Conservation (phyloP, 2,888 invertebrate genomes). For the Drosophila rellima region DNA sequence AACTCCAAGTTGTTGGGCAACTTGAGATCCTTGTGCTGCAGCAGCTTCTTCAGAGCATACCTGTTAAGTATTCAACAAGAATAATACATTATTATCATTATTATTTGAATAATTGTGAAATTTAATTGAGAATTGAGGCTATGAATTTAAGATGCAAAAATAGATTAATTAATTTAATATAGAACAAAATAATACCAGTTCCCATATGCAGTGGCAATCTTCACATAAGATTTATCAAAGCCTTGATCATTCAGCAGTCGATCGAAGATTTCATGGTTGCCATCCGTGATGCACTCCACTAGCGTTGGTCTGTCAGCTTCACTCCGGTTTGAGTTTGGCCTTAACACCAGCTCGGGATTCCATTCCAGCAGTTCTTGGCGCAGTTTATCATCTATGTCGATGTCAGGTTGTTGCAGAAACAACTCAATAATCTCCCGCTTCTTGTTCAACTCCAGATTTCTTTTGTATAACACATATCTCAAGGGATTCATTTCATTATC, state of each 20-base stretch:
- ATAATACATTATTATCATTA: too few relatives aligned
- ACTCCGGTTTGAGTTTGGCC: too few relatives aligned
- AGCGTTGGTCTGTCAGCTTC: constrained; percentile 85
- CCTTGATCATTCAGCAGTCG: constrained; percentile 85
- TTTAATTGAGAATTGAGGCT: too few relatives aligned
- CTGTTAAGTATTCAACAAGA: constrained; percentile 51
- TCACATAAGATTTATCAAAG: constrained; percentile 86
- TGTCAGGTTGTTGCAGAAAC: constrained; percentile 60
- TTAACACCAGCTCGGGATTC: constrained; percentile 20
- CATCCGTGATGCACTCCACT: constrained; percentile 86
- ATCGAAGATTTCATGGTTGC: constrained; percentile 86
- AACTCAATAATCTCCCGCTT: constrained; percentile 70
- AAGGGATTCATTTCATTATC: constrained; percentile 79
- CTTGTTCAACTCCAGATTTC: constrained; percentile 50
- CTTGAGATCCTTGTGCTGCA: constrained; percentile 86
- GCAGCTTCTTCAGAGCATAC: constrained; percentile 68
- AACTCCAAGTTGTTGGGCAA: constrained; percentile 83
- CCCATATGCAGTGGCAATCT: constrained; percentile 88
- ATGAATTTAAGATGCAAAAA: too few relatives aligned
- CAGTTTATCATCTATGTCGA: constrained; percentile 80
- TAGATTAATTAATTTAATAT: too few relatives aligned
- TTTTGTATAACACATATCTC: constrained; percentile 74
- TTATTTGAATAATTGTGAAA: too few relatives aligned
- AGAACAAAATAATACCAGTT: constrained; percentile 56
- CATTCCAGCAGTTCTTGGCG: constrained; percentile 48